Percentiles rank a stretch among this genome's conserved stretches.
phyloP scores from a whole-genome alignment of 2,797 vertebrate genomes.

The Enteromius anoplus region DNA sequence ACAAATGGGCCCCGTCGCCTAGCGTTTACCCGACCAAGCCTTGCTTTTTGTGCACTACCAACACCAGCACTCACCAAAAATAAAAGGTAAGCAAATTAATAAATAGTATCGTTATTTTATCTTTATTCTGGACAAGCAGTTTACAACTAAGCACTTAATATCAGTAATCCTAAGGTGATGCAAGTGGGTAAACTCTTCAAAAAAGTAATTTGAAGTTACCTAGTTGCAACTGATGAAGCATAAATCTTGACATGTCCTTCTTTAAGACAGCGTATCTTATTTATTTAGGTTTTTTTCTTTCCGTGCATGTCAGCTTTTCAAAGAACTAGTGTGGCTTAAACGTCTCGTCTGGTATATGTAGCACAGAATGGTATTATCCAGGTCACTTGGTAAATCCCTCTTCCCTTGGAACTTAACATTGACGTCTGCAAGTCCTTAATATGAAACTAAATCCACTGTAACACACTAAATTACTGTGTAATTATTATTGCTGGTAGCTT shows the following conservation, averaged over 20 bases:
- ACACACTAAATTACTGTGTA: background rate
- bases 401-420: slow-evolving; percentile 54
- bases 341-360: slow-evolving; percentile 25
- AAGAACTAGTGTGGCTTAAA: background rate
- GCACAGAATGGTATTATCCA: slow-evolving; percentile 45
- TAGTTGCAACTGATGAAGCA: background rate
- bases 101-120: background rate
- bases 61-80: slow-evolving; percentile 7
- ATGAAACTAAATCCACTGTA: background rate
- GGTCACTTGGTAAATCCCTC: slow-evolving; percentile 60
- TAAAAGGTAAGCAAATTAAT: slow-evolving; percentile 19
- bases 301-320: slow-evolving; percentile 4
- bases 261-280: background rate
- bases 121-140: background rate
- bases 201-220: background rate
- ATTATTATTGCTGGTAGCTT: background rate
- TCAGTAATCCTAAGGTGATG: background rate
- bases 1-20: slow-evolving; percentile 77
- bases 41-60: slow-evolving; percentile 41
- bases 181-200: background rate
- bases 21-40: slow-evolving; percentile 65
- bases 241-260: background rate
- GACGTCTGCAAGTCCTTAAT: background rate
- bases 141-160: background rate
- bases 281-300: background rate